phyloP scores from a whole-genome alignment of 2,888 invertebrate species.

The Philaethria dido region DNA sequence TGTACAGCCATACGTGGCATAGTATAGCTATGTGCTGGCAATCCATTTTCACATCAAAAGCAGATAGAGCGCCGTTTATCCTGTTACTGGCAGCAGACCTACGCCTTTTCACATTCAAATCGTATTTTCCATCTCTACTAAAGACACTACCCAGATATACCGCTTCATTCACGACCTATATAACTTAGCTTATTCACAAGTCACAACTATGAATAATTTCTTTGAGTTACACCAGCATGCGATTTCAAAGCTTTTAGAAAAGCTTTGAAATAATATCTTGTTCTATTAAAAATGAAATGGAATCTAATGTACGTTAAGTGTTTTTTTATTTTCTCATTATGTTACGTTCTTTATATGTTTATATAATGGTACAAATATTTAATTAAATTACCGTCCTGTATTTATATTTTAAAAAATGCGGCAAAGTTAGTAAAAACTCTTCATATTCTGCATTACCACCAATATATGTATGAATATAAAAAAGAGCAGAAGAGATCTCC shows the following conservation, averaged over 20 bases:
- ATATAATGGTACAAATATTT: neutral
- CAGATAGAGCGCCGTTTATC: no score
- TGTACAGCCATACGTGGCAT: no score
- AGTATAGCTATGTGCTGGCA: no score
- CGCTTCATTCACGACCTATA: no score
- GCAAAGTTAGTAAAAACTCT: no score
- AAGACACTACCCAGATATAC: no score
- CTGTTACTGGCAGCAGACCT: no score
- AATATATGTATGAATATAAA: neutral
- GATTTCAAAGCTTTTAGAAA: neutral
- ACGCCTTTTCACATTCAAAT: no score
- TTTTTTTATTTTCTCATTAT: neutral
- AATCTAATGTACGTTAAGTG: neutral
- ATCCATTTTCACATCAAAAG: no score
- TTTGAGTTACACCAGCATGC: constrained; percentile 2
- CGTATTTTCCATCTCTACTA: no score
- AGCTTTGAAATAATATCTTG: constrained; percentile 1
- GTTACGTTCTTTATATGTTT: neutral
- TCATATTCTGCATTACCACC: neutral
- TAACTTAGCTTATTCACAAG: neutral
- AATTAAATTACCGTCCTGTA: neutral
- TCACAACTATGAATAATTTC: constrained; percentile 1
- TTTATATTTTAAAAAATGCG: no score
- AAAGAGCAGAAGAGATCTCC: neutral
- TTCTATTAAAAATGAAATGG: constrained; percentile 6